These are phyloP conservation scores for Plectrocnemia conspersa DNA, from an alignment of 1,140 invertebrate genomes.

Conservation along the genomic window DNA sequence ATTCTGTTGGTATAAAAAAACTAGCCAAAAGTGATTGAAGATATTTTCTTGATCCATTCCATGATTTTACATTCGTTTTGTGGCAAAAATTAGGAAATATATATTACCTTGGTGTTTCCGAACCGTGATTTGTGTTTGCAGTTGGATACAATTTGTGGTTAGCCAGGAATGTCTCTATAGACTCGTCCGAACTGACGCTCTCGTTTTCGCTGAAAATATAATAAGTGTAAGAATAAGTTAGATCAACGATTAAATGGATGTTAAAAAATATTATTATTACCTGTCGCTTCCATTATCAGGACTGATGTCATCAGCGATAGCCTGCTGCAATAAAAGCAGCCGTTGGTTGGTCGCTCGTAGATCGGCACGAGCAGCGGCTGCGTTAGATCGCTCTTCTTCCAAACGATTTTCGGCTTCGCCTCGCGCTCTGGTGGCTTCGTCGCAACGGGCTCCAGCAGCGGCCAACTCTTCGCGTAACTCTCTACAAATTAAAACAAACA, in stretches of 20 bases:
- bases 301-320: constrained; percentile 46
- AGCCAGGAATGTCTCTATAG: constrained; percentile 55
- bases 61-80: background rate
- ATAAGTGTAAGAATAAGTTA: background rate
- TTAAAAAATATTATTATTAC: too few relatives aligned
- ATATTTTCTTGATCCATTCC: background rate
- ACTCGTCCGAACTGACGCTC: constrained; percentile 58
- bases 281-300: constrained; percentile 46
- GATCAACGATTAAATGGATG: too few relatives aligned
- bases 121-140: constrained; percentile 41
- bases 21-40: background rate
- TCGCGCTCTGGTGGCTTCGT: constrained; percentile 39
- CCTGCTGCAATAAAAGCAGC: constrained; percentile 45
- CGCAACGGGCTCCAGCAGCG: constrained; percentile 38
- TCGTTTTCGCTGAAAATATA: constrained; percentile 51
- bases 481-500: constrained; percentile 36
- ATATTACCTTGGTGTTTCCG: constrained; percentile 50
- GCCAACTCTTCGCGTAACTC: constrained; percentile 47
- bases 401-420: constrained; percentile 41
- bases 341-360: constrained; percentile 43
- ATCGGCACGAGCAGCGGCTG: constrained; percentile 42
- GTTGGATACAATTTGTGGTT: constrained; percentile 53
- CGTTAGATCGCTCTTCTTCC: constrained; percentile 41
- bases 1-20: background rate
- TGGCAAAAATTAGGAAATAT: constrained; percentile 16